A percentile compares a stretch with the other conserved stretches of the same genome.
Conservation (phyloP, 2,888 invertebrate species). For the Himalopsyche tibetana region DNA sequence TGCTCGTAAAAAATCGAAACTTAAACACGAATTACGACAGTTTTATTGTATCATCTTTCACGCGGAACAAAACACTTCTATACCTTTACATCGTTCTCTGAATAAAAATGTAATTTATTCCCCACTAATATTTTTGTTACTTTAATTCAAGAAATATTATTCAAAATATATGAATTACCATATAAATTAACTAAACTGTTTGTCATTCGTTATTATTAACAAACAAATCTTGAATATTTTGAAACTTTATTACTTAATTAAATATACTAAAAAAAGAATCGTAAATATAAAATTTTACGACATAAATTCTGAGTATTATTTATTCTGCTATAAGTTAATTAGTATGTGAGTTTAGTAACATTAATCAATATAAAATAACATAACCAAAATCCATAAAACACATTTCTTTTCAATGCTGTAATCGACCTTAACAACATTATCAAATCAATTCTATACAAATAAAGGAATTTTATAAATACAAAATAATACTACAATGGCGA, state of each 20-base stretch:
- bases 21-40: conserved; percentile 31
- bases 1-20: conserved; percentile 20
- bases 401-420: not conserved
- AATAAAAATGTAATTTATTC: conserved; percentile 28
- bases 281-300: conserved; percentile 9
- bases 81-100: not conserved
- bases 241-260: conserved; percentile 22
- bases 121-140: not conserved
- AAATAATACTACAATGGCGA: conserved; percentile 1
- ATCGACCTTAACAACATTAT: conserved; percentile 18
- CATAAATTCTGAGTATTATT: not conserved
- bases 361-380: not conserved
- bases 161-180: not conserved
- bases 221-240: conserved; percentile 11
- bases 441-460: not conserved
- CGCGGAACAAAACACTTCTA: conserved; percentile 14
- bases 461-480: not conserved
- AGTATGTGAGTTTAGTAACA: not conserved
- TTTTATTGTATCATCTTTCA: conserved; percentile 40
- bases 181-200: conserved; percentile 8
- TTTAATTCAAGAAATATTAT: not conserved
- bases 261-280: not conserved
- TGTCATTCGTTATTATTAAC: not conserved
- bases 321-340: not conserved
- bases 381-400: conserved; percentile 15